Conservation (phyloP, 2,888 invertebrate species). For the Dynastes tityus region DNA sequence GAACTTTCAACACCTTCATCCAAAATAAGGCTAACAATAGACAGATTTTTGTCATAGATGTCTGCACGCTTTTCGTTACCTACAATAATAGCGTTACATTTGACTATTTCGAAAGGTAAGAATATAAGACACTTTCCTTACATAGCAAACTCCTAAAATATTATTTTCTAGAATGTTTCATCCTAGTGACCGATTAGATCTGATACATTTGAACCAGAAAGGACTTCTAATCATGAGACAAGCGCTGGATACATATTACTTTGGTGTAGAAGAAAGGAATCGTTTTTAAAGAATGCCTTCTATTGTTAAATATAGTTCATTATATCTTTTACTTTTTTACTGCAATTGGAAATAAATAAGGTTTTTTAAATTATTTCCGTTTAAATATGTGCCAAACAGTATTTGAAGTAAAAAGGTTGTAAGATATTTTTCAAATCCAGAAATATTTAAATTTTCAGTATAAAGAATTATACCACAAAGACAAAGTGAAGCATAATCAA, state of each 20-base stretch:
- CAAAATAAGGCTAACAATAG: neutral
- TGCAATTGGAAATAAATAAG: no score
- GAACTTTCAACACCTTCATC: neutral
- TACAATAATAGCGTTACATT: neutral
- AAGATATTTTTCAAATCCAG: no score
- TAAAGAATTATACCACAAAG: no score
- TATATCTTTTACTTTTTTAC: no score
- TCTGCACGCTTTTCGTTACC: neutral
- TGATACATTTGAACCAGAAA: constrained; percentile 37
- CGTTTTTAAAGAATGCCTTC: no score
- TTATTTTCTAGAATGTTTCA: constrained; percentile 24
- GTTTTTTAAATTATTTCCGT: no score
- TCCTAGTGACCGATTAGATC: constrained; percentile 13
- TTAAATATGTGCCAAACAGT: no score
- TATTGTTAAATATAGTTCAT: no score
- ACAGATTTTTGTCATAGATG: neutral
- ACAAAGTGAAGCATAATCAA: no score
- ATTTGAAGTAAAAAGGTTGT: no score
- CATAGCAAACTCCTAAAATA: neutral
- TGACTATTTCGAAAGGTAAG: neutral
- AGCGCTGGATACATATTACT: constrained; percentile 14
- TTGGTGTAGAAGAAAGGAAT: neutral
- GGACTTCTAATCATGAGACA: constrained; percentile 11
- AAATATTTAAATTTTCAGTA: no score
- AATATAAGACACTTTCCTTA: neutral